Conservation (phyloP, 35 echinoderm and acorn worm genomes). For the Eucidaris tribuloides region DNA sequence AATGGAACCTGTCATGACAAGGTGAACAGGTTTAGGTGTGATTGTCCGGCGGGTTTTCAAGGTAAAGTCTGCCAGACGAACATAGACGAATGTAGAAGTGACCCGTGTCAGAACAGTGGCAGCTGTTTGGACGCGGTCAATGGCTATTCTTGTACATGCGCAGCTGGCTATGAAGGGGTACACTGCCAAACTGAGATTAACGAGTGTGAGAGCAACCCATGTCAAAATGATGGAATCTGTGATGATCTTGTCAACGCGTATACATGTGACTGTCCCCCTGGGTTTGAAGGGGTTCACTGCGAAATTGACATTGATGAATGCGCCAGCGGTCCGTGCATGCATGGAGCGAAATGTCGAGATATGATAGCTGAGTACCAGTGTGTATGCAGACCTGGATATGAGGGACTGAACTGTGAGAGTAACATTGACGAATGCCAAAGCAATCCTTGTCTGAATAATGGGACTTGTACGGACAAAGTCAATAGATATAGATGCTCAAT, state of each 20-base stretch:
- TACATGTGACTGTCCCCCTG: constrained; percentile 24
- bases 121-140: constrained; percentile 41
- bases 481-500: constrained; percentile 23
- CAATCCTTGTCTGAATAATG: constrained; percentile 32
- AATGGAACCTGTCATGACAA: constrained; percentile 47
- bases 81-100: constrained; percentile 40
- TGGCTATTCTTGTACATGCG: constrained; percentile 36
- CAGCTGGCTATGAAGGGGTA: constrained; percentile 20
- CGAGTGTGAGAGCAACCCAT: constrained; percentile 34
- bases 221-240: constrained; percentile 35
- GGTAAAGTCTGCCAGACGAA: constrained; percentile 59
- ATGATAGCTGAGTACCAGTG: constrained; percentile 16
- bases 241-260: constrained; percentile 11
- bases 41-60: constrained; percentile 43
- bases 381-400: constrained; percentile 30
- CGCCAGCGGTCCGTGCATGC: constrained; percentile 28
- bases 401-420: constrained; percentile 25
- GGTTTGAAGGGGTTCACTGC: constrained; percentile 18
- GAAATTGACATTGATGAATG: constrained; percentile 42
- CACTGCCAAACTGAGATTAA: constrained; percentile 38
- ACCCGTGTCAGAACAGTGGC: constrained; percentile 47
- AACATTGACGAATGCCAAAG: constrained; percentile 45
- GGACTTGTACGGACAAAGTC: constrained; percentile 25
- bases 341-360: constrained; percentile 33
- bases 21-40: constrained; percentile 53